Conservation (phyloP, 2,888 invertebrate species). For the Heliconius ethilla region DNA sequence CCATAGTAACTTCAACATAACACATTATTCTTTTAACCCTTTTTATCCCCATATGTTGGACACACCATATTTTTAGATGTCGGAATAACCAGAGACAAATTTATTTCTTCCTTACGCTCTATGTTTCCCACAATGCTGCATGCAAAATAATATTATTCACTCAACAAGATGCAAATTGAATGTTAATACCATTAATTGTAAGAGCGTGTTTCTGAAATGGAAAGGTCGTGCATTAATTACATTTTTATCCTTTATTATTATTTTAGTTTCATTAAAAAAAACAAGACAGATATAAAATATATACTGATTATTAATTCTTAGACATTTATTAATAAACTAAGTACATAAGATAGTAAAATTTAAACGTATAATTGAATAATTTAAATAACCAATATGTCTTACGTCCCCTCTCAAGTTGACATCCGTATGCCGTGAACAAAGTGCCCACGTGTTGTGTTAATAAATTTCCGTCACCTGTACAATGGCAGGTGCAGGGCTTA, state of each 20-base stretch:
- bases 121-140: conserved; percentile 3
- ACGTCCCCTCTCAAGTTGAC: conserved; percentile 8
- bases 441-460: conserved; percentile 54
- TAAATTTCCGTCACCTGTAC: conserved; percentile 73
- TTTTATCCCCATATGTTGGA: background rate
- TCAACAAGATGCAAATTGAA: conserved; percentile 16
- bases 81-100: background rate
- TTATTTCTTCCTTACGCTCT: background rate
- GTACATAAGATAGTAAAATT: background rate
- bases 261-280: background rate
- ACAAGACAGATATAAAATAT: background rate
- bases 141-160: conserved; percentile 11
- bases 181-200: conserved; percentile 20
- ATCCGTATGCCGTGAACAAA: conserved; percentile 27
- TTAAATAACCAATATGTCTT: conserved; percentile 13
- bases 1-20: background rate
- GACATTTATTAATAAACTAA: background rate
- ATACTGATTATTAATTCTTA: background rate
- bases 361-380: conserved; percentile 12
- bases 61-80: background rate
- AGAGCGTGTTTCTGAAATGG: background rate
- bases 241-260: background rate
- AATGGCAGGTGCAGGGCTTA: conserved; percentile 62
- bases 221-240: conserved; percentile 22
- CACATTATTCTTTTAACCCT: background rate